Percentiles rank a stretch among this genome's conserved stretches.
phyloP scores from a whole-genome alignment of 2,113 vertebrate species.

The Chroicocephalus ridibundus region DNA sequence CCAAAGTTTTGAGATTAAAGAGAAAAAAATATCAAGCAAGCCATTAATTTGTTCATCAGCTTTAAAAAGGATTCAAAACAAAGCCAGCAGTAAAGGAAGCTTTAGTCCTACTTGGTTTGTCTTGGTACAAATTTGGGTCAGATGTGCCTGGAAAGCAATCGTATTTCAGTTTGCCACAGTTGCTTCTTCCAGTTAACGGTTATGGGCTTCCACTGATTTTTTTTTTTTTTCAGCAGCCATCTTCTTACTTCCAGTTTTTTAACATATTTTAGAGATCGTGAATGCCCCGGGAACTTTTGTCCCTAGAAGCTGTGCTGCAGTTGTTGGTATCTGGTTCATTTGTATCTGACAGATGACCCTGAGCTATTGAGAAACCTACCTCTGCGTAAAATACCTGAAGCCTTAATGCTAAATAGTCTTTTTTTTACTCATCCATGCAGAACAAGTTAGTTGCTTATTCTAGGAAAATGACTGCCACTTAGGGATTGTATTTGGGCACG shows the following conservation, averaged over 20 bases:
- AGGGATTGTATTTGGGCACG: not conserved
- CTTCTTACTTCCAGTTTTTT: not conserved
- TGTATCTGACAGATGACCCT: not conserved
- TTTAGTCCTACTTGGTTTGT: not conserved
- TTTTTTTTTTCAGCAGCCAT: not conserved
- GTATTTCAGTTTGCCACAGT: not conserved
- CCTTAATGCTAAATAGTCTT: not conserved
- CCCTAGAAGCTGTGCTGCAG: not conserved
- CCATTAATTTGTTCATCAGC: not conserved
- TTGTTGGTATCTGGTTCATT: not conserved
- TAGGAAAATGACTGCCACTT: not conserved
- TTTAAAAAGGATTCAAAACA: not conserved
- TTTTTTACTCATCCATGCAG: not conserved
- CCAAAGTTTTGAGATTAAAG: not conserved
- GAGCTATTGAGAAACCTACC: not conserved
- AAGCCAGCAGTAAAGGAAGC: not conserved
- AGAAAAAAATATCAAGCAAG: not conserved
- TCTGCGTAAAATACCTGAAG: not conserved
- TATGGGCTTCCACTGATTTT: not conserved
- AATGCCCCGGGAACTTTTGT: not conserved
- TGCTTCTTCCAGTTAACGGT: not conserved
- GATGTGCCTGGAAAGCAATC: not conserved
- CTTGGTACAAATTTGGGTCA: not conserved
- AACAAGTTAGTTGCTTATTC: not conserved
- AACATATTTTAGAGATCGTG: not conserved